These are phyloP conservation scores for Hypotaenidia philippensis DNA, from an alignment of 2,797 vertebrate genomes.

Conservation along the genomic window DNA sequence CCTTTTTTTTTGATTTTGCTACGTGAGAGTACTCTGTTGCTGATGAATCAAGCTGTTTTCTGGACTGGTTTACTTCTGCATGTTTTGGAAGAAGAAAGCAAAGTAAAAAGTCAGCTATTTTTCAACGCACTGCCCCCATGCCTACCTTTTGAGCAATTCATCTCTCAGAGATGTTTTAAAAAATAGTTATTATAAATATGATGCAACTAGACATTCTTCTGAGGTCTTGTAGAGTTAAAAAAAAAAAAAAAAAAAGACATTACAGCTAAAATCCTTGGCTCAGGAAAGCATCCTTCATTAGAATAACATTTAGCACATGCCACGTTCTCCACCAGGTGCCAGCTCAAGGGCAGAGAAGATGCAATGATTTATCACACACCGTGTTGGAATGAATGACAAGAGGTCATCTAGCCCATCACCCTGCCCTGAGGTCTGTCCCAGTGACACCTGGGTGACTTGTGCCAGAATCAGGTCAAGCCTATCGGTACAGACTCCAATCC, in stretches of 20 bases:
- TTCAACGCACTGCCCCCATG: background rate
- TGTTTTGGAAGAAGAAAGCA: constrained; percentile 7
- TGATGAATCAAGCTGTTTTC: constrained; percentile 47
- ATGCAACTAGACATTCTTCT: background rate
- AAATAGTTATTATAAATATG: background rate
- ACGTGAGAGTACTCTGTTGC: constrained; percentile 8
- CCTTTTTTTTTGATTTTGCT: constrained; percentile 46
- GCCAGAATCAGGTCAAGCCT: background rate
- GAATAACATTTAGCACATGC: background rate
- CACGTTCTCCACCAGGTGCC: background rate
- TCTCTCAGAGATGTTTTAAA: background rate
- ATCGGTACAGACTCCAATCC: fast-evolving
- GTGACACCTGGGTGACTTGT: background rate
- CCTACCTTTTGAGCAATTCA: background rate
- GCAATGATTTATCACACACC: background rate
- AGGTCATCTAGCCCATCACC: background rate
- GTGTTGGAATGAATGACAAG: background rate
- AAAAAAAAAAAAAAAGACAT: background rate
- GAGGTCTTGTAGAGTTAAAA: background rate
- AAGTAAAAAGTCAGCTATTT: constrained; percentile 1
- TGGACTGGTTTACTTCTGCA: constrained; percentile 21
- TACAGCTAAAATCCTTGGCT: background rate
- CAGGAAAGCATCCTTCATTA: background rate
- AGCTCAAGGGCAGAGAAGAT: background rate
- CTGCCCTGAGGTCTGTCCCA: background rate